Conservation (phyloP, 2,888 invertebrate genomes). For the Heliconius ismenius region DNA sequence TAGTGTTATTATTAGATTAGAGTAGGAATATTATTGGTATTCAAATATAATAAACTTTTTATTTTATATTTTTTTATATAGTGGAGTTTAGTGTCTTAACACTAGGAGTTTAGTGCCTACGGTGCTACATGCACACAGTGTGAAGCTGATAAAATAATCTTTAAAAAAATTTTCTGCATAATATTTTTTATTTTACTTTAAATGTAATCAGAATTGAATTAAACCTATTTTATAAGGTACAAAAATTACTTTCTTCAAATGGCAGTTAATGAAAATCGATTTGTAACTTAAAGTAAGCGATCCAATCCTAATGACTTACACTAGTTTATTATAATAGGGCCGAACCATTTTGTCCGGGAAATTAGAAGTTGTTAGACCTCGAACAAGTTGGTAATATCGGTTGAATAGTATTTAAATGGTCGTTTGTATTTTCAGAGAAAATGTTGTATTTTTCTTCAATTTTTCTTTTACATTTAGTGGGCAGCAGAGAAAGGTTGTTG, state of each 20-base stretch:
- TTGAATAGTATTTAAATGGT: slow-evolving; percentile 55
- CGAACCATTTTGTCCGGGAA: slow-evolving; percentile 55
- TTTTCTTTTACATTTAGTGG: not conserved
- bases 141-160: too few species aligned
- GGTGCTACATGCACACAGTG: too few species aligned
- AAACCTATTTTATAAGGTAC: not conserved
- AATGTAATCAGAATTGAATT: not conserved
- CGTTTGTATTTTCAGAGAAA: slow-evolving; percentile 46
- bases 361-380: slow-evolving; percentile 50
- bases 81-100: too few species aligned
- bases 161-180: too few species aligned
- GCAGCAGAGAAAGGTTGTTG: not conserved
- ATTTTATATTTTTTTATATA: too few species aligned
- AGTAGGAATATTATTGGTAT: too few species aligned
- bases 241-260: not conserved
- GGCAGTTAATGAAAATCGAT: slow-evolving; percentile 18
- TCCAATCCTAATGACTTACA: slow-evolving; percentile 40
- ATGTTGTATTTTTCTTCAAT: not conserved
- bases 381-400: slow-evolving; percentile 53
- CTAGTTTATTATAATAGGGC: slow-evolving; percentile 40
- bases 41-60: too few species aligned
- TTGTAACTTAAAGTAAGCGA: slow-evolving; percentile 19
- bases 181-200: not conserved
- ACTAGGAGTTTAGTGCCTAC: too few species aligned
- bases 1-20: too few species aligned